Conservation (phyloP, 1,140 invertebrate species). For the Tetranychus cinnabarinus region DNA sequence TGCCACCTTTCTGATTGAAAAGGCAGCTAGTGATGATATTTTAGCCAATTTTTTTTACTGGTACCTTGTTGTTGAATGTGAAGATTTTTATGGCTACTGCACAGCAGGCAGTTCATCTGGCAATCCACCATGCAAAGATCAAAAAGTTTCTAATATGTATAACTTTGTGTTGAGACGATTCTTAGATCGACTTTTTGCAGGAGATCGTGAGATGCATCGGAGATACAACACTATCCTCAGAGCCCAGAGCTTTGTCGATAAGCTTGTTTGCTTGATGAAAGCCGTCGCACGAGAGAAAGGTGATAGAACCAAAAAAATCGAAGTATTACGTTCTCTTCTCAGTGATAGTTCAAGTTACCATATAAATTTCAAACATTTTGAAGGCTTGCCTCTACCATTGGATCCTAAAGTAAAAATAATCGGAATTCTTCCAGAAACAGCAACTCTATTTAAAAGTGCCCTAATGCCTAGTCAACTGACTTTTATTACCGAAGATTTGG, state of each 20-base stretch:
- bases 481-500: constrained; percentile 52
- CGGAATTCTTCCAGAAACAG: constrained; percentile 59
- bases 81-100: constrained; percentile 31
- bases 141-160: constrained; percentile 47
- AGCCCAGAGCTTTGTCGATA: constrained; percentile 73
- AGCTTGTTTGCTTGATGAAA: constrained; percentile 69
- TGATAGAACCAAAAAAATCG: constrained; percentile 66
- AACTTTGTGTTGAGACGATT: constrained; percentile 66
- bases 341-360: constrained; percentile 54
- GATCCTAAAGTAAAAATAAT: constrained; percentile 74
- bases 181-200: constrained; percentile 30
- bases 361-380: constrained; percentile 73
- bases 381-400: constrained; percentile 47
- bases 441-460: constrained; percentile 83
- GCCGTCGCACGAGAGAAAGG: constrained; percentile 70
- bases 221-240: constrained; percentile 42
- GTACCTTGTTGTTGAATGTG: constrained; percentile 82
- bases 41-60: constrained; percentile 93
- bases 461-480: constrained; percentile 90
- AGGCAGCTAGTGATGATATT: constrained; percentile 63
- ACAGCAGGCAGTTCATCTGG: background rate
- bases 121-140: constrained; percentile 6
- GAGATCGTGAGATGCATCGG: constrained; percentile 39
- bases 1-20: constrained; percentile 65
- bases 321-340: constrained; percentile 55